These are phyloP conservation scores for Strigops habroptila DNA, from an alignment of 2,113 vertebrate species.

Conservation along the genomic window DNA sequence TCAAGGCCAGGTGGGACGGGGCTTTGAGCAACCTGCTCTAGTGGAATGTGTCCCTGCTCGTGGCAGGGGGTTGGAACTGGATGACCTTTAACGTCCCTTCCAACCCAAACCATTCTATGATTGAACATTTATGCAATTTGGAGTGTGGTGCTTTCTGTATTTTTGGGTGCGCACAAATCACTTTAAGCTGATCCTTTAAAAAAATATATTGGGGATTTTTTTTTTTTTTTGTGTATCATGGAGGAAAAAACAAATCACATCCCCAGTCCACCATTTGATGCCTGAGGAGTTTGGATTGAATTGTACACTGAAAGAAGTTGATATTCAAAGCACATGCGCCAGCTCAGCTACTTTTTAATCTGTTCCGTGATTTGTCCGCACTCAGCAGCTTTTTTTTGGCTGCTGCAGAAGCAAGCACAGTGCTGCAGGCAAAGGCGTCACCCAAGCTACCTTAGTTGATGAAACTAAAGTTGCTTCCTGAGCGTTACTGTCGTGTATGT, in stretches of 20 bases:
- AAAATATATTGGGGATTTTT: not conserved
- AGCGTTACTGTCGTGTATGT: not conserved
- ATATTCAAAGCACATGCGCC: not conserved
- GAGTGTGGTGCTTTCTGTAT: not conserved
- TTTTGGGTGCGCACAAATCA: not conserved
- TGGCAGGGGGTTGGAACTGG: not conserved
- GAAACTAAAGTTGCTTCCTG: conserved; percentile 45
- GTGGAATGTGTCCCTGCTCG: not conserved
- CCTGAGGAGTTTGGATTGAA: not conserved
- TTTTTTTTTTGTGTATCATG: not conserved
- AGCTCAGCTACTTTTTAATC: conserved; percentile 65
- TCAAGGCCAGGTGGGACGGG: not conserved
- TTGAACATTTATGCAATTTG: not conserved
- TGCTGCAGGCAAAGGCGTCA: conserved; percentile 59
- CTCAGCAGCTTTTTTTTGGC: conserved; percentile 66
- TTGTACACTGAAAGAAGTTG: not conserved
- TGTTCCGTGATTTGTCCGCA: not conserved
- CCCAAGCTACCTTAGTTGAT: conserved; percentile 49
- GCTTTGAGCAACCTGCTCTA: not conserved
- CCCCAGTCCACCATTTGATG: not conserved
- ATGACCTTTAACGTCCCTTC: not conserved
- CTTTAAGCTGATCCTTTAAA: not conserved
- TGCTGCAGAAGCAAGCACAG: not conserved
- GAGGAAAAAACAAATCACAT: not conserved
- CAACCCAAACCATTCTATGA: not conserved